Evolutionary conservation across 2,888 invertebrate genomes (phyloP).

Genomic region (Erebia epiphron): DNA sequence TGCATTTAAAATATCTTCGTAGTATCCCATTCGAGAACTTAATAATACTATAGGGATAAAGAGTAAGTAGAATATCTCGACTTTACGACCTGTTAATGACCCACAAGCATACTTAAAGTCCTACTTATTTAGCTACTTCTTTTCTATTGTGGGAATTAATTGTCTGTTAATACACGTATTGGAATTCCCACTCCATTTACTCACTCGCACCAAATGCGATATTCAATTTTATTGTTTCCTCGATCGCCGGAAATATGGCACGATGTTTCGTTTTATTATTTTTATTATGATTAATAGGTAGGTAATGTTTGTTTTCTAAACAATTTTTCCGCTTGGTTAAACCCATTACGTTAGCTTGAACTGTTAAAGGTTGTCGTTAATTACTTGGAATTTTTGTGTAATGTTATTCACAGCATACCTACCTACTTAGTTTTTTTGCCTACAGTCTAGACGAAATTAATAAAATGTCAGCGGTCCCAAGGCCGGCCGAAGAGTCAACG

Average conservation of each 20-base stretch:
- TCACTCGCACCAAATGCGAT: not conserved
- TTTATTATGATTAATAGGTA: slow-evolving; percentile 45
- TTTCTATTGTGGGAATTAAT: not conserved
- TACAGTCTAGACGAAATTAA: too few species aligned
- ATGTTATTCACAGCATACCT: not conserved
- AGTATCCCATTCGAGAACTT: too few species aligned
- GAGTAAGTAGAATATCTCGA: not conserved
- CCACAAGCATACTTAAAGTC: not conserved
- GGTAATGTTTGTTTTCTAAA: slow-evolving; percentile 48
- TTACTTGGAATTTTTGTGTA: not conserved
- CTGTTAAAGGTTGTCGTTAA: slow-evolving; percentile 18
- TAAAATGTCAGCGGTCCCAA: too few species aligned
- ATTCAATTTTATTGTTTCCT: slow-evolving; percentile 17
- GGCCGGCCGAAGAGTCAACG: too few species aligned
- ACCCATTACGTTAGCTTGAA: slow-evolving; percentile 52
- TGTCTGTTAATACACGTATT: slow-evolving; percentile 8
- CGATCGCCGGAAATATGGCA: slow-evolving; percentile 19
- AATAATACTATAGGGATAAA: not conserved
- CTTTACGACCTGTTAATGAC: not conserved
- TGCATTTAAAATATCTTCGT: too few species aligned
- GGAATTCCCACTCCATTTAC: slow-evolving; percentile 7
- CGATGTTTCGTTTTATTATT: slow-evolving; percentile 8
- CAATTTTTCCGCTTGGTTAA: slow-evolving; percentile 65
- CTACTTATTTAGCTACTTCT: not conserved
- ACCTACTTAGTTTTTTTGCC: too few species aligned